Evolutionary conservation across 2,113 vertebrate genomes (phyloP), one percentile per base, ranked within the genome.

Genomic region (Butorides virescens): DNA sequence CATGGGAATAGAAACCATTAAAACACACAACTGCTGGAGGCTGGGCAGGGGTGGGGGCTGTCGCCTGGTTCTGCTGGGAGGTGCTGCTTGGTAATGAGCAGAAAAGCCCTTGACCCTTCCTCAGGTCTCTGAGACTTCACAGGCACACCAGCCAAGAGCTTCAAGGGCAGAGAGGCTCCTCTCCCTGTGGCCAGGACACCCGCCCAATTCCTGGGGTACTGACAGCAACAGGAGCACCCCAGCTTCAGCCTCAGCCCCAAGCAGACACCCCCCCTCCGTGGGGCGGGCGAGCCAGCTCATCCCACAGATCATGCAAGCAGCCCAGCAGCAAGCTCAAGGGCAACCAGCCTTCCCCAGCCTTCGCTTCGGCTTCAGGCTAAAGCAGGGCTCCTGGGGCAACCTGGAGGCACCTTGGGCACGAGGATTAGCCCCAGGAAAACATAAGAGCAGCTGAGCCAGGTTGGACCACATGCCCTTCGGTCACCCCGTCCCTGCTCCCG

Each of bases 401-500:
- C n/a, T 17, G 62, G 18, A n/a, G 55, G 37, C 29, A 15, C 55
- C 27, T 22, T 17, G 23, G 32, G 32, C 65, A 26, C 3, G 1
- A 30, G 47, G 36, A 29, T n/a, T 53, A 36, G n/a, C 56, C 61
- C 47, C 6, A 3, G 30, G 27, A 59, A 17, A 47, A 63, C 3
- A 13, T 2, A 30, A 32, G 9, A 65, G 42, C 37, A 37, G 36
- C 21, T 1, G 2, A 34, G 30, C 34, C 2, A 0, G 23, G 30
- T 32, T 68, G 61, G n/a, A 44, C 11, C 13, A 14, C 36, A 10
- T 1, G 0, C 2, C 6, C 32, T 26, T 46, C 3, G 9, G n/a
- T 10, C 39, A 30, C 22, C 6, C 12, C 3, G 0, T 26, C 82
- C 34, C n/a, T 16, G n/a, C 50, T 52, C n/a, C 71, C 1, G 0